These are phyloP conservation scores for Heliconius aoede DNA, from an alignment of 2,888 invertebrate genomes.

Conservation along the genomic window DNA sequence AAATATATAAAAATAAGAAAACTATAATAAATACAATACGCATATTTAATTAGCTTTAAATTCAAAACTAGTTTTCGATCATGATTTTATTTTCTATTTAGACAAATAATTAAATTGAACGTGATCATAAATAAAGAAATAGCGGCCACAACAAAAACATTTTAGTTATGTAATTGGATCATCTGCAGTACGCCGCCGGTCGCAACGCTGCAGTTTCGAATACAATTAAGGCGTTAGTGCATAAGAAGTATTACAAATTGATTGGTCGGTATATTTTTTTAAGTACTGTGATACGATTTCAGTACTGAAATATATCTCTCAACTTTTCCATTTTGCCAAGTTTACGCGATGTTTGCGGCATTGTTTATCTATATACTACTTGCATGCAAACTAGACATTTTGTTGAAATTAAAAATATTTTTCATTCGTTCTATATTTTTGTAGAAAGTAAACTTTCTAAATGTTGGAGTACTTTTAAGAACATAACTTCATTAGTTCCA, in stretches of 20 bases:
- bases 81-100: not conserved
- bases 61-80: not conserved
- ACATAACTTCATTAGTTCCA: constrained; percentile 20
- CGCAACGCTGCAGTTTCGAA: constrained; percentile 5
- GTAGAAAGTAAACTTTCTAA: constrained; percentile 31
- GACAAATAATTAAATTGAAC: not conserved
- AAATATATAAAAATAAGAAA: not conserved
- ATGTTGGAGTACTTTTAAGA: constrained; percentile 5
- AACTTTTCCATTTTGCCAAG: constrained; percentile 8
- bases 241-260: constrained; percentile 5
- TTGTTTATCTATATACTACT: constrained; percentile 5
- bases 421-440: constrained; percentile 19
- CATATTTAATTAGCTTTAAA: not conserved
- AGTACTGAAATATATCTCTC: not conserved
- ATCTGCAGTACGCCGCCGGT: constrained; percentile 12
- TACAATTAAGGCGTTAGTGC: not conserved
- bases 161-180: constrained; percentile 13
- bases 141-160: not conserved
- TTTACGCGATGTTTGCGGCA: not conserved
- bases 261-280: not conserved
- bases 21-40: not conserved
- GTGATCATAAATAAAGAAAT: not conserved
- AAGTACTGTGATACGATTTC: not conserved
- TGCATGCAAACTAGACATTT: constrained; percentile 22
- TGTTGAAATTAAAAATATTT: constrained; percentile 14